A percentile compares a stretch with the other conserved stretches of the same genome.
Conservation (phyloP, 2,113 vertebrate species). For the Macrotus californicus region DNA sequence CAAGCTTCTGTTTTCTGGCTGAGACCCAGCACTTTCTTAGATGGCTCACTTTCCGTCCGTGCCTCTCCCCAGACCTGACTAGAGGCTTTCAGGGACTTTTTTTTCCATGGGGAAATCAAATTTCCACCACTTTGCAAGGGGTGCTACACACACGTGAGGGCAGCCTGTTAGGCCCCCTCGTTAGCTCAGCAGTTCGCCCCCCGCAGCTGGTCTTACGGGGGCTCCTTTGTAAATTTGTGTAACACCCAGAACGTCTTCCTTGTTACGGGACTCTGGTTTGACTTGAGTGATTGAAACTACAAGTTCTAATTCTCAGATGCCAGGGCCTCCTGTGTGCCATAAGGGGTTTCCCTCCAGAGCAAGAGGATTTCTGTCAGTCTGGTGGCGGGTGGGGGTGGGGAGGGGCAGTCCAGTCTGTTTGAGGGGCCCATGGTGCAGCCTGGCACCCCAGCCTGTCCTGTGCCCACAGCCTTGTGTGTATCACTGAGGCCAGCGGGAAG, state of each 20-base stretch:
- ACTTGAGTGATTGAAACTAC: background rate
- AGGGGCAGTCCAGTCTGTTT: background rate
- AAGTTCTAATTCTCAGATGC: background rate
- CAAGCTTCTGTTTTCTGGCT: slow-evolving; percentile 10
- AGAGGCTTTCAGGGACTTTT: background rate
- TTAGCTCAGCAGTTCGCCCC: too few relatives aligned
- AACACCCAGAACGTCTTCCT: background rate
- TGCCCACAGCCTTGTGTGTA: slow-evolving; percentile 89
- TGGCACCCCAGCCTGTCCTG: slow-evolving; percentile 25
- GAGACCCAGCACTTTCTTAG: background rate
- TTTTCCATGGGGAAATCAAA: background rate
- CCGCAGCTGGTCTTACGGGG: background rate
- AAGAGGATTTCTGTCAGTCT: background rate
- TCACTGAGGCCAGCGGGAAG: slow-evolving; percentile 82
- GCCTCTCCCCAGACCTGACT: background rate
- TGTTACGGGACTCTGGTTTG: background rate
- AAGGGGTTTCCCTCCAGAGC: background rate
- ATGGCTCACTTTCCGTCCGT: background rate
- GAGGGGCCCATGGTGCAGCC: background rate
- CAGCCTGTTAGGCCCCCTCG: background rate
- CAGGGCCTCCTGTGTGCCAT: background rate
- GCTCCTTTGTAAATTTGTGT: background rate
- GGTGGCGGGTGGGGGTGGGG: background rate
- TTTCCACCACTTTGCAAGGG: background rate
- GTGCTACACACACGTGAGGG: accelerated